These are phyloP conservation scores for Drosophila neonasuta DNA, from an alignment of 2,888 invertebrate species.

Conservation along the genomic window DNA sequence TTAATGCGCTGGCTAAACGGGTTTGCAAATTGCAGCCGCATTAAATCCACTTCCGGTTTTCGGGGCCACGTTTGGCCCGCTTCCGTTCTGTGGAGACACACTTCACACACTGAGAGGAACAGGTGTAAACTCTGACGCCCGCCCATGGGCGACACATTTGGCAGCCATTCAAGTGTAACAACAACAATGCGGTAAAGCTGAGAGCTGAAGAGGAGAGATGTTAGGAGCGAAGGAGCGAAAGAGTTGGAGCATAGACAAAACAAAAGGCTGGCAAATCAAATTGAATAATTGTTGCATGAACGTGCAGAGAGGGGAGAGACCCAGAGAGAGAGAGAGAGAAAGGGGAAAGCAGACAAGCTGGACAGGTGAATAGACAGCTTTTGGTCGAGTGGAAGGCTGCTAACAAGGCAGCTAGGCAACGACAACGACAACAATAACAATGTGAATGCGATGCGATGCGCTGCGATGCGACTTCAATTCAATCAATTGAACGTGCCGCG, in stretches of 20 bases:
- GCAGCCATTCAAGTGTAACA: conserved; percentile 72
- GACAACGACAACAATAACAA: conserved; percentile 53
- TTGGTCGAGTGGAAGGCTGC: conserved; percentile 33
- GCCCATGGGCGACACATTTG: conserved; percentile 68
- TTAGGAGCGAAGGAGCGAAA: background rate
- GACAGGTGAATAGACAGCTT: conserved; percentile 20
- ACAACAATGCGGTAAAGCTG: conserved; percentile 43
- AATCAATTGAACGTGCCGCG: conserved; percentile 77
- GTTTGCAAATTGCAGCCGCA: conserved; percentile 71
- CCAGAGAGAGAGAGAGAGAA: background rate
- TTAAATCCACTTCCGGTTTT: conserved; percentile 69
- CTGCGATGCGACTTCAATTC: conserved; percentile 64
- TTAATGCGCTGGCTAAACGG: conserved; percentile 62
- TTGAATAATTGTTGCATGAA: conserved; percentile 75
- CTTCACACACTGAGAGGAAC: conserved; percentile 30
- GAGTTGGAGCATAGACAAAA: conserved; percentile 29
- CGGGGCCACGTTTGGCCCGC: conserved; percentile 30
- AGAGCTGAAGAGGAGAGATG: background rate
- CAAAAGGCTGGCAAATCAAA: conserved; percentile 65
- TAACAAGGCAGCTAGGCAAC: conserved; percentile 61
- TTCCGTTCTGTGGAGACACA: conserved; percentile 58
- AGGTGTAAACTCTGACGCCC: conserved; percentile 70
- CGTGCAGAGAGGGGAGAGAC: conserved; percentile 22
- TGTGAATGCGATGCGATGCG: conserved; percentile 12
- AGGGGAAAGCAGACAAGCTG: background rate